Evolutionary conservation across 2,888 invertebrate species (phyloP), one percentile per base, ranked within the genome.

Genomic region (Teleogryllus oceanicus): DNA sequence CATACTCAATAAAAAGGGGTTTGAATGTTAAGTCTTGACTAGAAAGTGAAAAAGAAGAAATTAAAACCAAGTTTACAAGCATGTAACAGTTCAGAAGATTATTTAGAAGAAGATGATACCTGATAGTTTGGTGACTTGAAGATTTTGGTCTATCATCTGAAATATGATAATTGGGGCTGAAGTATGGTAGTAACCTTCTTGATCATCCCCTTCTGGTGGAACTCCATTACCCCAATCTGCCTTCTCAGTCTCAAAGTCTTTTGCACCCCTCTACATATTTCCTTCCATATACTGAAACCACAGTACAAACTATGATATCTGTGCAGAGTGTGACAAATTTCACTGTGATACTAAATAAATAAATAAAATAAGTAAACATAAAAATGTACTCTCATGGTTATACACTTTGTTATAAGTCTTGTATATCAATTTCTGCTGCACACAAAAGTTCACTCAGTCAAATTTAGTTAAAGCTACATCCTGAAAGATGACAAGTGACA

Each of bases 61-160:
- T 62, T 62, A 62, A 13, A 62, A 62, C 62, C 24, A 37, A 37
- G 24, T 37, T 37, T 37, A 37, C 24, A 37, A 37, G 24, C 24
- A 37, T 37, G 24, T 37, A 37, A 37, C 24, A 37, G 24, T 37
- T 37, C 24, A 37, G 24, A 37, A 2, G 24, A 37, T 37, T 2
- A 3, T 2, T 20, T 81, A n/a, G 8, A 78, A 74, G 83, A 84
- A 3, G n/a, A 74, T 8, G 8, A 4, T 84, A 85, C 85, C 87
- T 88, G 74, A 90, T 89, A 10, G 90, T 90, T 88, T 88, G 3
- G 90, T 88, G 1, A 92, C 91, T 86, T 95, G 94, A 81, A 99
- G 90, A 89, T 98, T 97, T 88, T 99, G 98, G 88, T 98, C 96
- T 82, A 99, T 95, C 98, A 99, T 99, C 88, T 98, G 96, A 88